Conservation (phyloP, 2,797 vertebrate genomes). For the Lemur catta region DNA sequence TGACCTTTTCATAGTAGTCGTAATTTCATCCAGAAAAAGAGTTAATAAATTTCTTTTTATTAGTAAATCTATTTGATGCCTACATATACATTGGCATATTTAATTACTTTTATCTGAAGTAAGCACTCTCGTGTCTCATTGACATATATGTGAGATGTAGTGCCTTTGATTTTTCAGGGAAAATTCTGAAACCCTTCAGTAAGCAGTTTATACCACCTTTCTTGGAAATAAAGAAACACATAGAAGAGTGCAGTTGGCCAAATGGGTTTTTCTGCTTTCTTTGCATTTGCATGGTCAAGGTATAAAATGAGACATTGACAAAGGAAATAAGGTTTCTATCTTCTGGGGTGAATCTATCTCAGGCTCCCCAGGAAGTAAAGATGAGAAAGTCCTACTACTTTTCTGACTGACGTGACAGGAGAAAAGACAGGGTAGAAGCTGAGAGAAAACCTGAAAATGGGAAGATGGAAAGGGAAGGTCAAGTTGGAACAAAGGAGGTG, state of each 20-base stretch:
- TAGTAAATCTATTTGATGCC: slow-evolving; percentile 46
- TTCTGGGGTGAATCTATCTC: not conserved
- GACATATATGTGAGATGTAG: not conserved
- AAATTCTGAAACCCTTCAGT: not conserved
- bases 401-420: not conserved
- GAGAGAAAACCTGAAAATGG: not conserved
- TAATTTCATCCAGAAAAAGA: slow-evolving; percentile 42
- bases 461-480: not conserved
- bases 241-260: not conserved
- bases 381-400: not conserved
- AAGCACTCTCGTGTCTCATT: not conserved
- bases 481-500: not conserved
- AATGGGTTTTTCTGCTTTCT: not conserved
- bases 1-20: slow-evolving; percentile 52
- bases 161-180: slow-evolving; percentile 29
- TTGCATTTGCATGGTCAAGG: not conserved
- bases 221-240: not conserved
- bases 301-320: not conserved
- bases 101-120: slow-evolving; percentile 50
- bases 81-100: not conserved
- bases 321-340: not conserved
- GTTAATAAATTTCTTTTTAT: slow-evolving; percentile 50
- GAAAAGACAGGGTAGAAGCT: not conserved
- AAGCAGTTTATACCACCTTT: not conserved
- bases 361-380: not conserved